phyloP scores from a whole-genome alignment of 1,140 invertebrate species.

The Chrysopa pallens region DNA sequence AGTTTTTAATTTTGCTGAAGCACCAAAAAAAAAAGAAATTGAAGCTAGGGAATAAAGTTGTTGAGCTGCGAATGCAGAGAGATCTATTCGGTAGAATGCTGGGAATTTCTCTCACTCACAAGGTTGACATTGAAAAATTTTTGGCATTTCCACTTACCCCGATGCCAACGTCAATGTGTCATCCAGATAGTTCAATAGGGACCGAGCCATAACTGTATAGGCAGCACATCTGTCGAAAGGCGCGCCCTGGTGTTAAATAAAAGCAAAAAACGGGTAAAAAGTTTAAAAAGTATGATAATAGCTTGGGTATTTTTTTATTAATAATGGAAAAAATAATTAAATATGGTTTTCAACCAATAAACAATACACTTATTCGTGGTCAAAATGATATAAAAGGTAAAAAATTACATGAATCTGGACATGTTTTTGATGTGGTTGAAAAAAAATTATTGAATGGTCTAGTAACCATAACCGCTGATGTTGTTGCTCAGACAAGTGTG shows the following conservation, averaged over 20 bases:
- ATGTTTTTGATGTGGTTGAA: not conserved
- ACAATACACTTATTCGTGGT: no score
- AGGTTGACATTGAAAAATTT: slow-evolving; percentile 9
- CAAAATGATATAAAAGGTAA: no score
- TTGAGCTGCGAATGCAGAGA: slow-evolving; percentile 6
- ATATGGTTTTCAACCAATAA: no score
- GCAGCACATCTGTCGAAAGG: no score
- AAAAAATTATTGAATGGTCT: not conserved
- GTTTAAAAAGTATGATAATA: no score
- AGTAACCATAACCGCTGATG: slow-evolving; percentile 1
- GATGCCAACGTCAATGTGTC: slow-evolving; percentile 10
- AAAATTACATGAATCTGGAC: no score
- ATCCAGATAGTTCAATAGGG: slow-evolving; percentile 8
- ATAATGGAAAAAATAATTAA: no score
- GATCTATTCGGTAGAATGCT: slow-evolving; percentile 11
- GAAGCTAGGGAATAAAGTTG: not conserved
- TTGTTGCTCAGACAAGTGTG: slow-evolving; percentile 4
- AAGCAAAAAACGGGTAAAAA: no score
- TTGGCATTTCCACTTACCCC: slow-evolving; percentile 8
- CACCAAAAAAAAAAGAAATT: not conserved
- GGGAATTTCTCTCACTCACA: slow-evolving; percentile 5
- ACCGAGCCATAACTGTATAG: no score
- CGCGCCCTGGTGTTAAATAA: no score
- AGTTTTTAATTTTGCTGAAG: not conserved
- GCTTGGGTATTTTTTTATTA: no score